Evolutionary conservation across 64 coral and sea anemone species (phyloP).

Genomic region (Porites australiensis): DNA sequence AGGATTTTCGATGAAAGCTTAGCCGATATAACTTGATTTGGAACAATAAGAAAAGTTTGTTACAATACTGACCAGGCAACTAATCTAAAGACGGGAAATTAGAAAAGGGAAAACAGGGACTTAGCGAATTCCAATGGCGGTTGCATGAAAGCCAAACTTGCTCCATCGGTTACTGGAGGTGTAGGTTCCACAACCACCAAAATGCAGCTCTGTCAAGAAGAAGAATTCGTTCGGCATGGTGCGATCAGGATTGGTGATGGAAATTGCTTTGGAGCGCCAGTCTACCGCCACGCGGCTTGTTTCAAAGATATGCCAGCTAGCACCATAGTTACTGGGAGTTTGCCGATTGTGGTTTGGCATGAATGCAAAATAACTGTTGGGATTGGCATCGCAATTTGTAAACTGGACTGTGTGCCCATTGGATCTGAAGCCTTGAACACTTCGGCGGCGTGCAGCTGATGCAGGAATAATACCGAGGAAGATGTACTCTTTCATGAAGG

Average conservation of each 20-base stretch:
- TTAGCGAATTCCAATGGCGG: constrained; percentile 73
- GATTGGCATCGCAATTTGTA: constrained; percentile 50
- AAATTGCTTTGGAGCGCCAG: constrained; percentile 43
- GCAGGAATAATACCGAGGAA: constrained; percentile 22
- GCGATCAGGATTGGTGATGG: constrained; percentile 12
- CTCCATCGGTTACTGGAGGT: constrained; percentile 70
- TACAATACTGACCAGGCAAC: too few relatives aligned
- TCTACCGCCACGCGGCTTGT: constrained; percentile 34
- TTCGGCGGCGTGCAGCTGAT: neutral
- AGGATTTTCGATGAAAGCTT: too few relatives aligned
- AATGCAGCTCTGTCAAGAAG: constrained; percentile 73
- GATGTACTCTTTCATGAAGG: neutral
- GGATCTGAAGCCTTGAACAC: constrained; percentile 36
- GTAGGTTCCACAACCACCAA: constrained; percentile 73
- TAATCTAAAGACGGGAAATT: too few relatives aligned
- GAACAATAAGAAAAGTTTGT: too few relatives aligned
- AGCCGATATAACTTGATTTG: too few relatives aligned
- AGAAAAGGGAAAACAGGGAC: too few relatives aligned
- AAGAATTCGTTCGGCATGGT: neutral
- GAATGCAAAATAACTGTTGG: neutral
- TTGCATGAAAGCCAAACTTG: constrained; percentile 1
- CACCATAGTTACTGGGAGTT: neutral
- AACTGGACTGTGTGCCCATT: constrained; percentile 33
- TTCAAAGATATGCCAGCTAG: neutral
- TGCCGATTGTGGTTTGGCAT: constrained; percentile 55